Evolutionary conservation across 2,797 vertebrate species (phyloP).

Genomic region (Brachyrhaphis roseni): DNA sequence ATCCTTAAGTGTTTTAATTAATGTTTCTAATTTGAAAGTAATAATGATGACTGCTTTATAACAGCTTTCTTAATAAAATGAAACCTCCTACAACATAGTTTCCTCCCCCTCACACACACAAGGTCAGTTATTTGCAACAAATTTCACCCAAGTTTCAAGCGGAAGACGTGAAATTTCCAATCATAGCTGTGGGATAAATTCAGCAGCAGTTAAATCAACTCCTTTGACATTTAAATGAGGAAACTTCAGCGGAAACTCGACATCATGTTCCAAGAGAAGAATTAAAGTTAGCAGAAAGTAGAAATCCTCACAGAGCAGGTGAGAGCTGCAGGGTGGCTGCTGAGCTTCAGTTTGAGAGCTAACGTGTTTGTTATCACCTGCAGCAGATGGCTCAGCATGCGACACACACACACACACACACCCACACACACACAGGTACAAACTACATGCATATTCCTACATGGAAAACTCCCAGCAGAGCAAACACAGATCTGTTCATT

Average conservation of each 20-base stretch:
- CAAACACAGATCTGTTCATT: not conserved
- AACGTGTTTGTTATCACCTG: conserved; percentile 65
- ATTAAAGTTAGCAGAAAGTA: conserved; percentile 36
- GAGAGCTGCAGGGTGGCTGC: conserved; percentile 33
- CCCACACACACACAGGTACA: not conserved
- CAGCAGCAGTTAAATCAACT: conserved; percentile 20
- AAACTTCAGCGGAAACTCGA: conserved; percentile 25
- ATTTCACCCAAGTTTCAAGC: not conserved
- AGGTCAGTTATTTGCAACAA: not conserved
- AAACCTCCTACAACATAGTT: not conserved
- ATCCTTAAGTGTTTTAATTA: not conserved
- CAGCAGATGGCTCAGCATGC: conserved; percentile 57
- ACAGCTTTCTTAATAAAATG: not conserved
- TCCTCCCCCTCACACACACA: not conserved
- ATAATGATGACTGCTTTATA: not conserved
- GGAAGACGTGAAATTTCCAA: not conserved
- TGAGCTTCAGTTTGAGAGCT: conserved; percentile 43
- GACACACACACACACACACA: conserved; percentile 20
- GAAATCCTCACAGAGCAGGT: conserved; percentile 23
- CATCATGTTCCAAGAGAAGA: conserved; percentile 27
- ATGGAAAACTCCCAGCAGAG: not conserved
- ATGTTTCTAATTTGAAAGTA: not conserved
- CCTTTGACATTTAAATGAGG: conserved; percentile 22
- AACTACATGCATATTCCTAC: not conserved
- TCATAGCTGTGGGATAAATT: conserved; percentile 2